These are phyloP conservation scores for Diadegma fenestrale DNA, from an alignment of 2,888 invertebrate genomes.

Conservation along the genomic window DNA sequence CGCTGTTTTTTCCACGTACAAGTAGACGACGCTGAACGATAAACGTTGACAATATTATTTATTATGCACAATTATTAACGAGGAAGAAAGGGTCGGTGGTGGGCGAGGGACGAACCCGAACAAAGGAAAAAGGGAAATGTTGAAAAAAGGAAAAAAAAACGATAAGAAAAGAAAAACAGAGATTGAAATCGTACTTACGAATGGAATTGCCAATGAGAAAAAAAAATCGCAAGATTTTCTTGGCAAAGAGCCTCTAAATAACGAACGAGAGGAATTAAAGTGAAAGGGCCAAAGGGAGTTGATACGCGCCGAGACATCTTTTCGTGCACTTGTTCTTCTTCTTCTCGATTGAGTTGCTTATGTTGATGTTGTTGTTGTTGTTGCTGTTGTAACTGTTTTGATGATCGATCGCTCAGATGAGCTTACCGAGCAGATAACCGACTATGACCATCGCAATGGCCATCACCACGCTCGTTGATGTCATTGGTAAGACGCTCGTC, in stretches of 20 bases:
- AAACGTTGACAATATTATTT: constrained; percentile 64
- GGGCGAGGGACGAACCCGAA: neutral
- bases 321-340: constrained; percentile 12
- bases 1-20: constrained; percentile 16
- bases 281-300: constrained; percentile 74
- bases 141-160: neutral
- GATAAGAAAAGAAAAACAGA: constrained; percentile 21
- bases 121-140: neutral
- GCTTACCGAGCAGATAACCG: constrained; percentile 83
- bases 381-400: constrained; percentile 70
- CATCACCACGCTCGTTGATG: constrained; percentile 76
- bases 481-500: constrained; percentile 72
- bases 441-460: constrained; percentile 81
- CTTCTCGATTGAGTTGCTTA: constrained; percentile 56
- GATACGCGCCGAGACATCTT: constrained; percentile 70
- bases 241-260: constrained; percentile 28
- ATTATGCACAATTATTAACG: constrained; percentile 64
- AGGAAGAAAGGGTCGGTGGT: neutral
- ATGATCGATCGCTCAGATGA: constrained; percentile 81
- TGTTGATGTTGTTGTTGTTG: constrained; percentile 49
- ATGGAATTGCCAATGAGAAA: constrained; percentile 28
- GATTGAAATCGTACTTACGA: constrained; percentile 63
- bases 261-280: constrained; percentile 42
- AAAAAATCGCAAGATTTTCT: neutral
- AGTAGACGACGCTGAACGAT: constrained; percentile 44